Conservation (phyloP, 2,797 vertebrate genomes). For the Danio jaintianensis region DNA sequence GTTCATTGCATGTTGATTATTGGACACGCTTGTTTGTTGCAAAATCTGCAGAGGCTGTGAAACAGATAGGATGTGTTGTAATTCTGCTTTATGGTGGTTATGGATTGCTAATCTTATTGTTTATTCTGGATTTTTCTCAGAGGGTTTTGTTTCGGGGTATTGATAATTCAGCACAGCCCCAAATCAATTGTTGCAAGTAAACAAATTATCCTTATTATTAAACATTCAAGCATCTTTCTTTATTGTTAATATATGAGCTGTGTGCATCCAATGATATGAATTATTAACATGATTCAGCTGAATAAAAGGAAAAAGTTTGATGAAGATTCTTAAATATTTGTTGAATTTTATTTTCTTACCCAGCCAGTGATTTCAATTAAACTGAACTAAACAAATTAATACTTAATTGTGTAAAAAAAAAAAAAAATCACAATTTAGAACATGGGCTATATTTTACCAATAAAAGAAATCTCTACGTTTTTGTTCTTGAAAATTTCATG, state of each 20-base stretch:
- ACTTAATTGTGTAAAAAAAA: no score
- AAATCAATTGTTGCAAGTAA: not conserved
- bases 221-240: not conserved
- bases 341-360: not conserved
- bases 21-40: not conserved
- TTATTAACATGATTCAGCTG: not conserved
- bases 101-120: constrained; percentile 7
- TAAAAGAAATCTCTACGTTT: no score
- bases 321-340: not conserved
- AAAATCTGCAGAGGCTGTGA: not conserved
- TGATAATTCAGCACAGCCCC: not conserved
- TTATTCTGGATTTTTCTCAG: not conserved
- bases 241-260: not conserved
- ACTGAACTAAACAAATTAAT: no score
- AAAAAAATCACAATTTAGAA: no score
- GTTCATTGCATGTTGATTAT: not conserved
- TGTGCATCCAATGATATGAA: not conserved
- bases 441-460: no score
- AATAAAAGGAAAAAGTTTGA: not conserved
- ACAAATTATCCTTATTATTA: not conserved
- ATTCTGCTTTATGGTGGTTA: not conserved
- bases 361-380: not conserved
- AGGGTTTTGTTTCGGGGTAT: not conserved
- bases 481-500: no score
- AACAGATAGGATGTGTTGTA: not conserved